Evolutionary conservation across 2,113 vertebrate species (phyloP), one percentile per base, ranked within the genome.

Genomic region (Rhinichthys klamathensis): DNA sequence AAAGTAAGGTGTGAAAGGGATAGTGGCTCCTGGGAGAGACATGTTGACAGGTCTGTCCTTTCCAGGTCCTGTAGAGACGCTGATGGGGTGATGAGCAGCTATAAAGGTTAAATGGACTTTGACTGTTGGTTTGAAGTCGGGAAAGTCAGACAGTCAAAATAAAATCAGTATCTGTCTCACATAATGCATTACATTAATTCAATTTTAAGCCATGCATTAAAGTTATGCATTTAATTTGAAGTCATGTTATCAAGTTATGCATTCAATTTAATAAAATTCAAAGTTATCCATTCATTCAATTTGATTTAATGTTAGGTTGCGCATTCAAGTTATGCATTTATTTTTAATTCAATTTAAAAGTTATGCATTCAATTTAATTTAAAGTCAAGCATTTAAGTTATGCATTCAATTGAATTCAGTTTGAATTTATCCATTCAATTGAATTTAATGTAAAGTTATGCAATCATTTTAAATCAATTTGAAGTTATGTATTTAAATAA

Each of bases 21-120:
- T 16, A 46, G 35, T 32, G 32, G 35, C n/a, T 79, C 61, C 1
- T 1, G 44, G 18, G 78, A 70, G 44, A 85, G 70, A 85, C 69
- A 80, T 90, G 90, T 90, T 80, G 90, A 93, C 91, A 91, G 88
- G 75, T 83, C 86, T 90, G 90, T 91, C 90, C 87, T 73, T 86
- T 60, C 25, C 82, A 91, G 89, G 35, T 65, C 60, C 65, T 21
- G 51, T 21, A 44, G 58, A 63, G 78, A 80, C 35, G n/a, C 16
- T 63, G 58, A 80, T 10, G 38, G 78, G 78, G n/a, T 46, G 58
- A 46, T 25, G 58, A 80, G 44, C 23, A 65, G 35, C 25, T 65
- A 46, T 18, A 65, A 65, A 80, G 58, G 78, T 80, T 27, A 80
- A 80, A 74, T 61, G 51, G 56, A 63, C 56, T 63, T 35, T 18